Evolutionary conservation across 2,797 vertebrate genomes (phyloP).

Genomic region (Harpagifer antarcticus): DNA sequence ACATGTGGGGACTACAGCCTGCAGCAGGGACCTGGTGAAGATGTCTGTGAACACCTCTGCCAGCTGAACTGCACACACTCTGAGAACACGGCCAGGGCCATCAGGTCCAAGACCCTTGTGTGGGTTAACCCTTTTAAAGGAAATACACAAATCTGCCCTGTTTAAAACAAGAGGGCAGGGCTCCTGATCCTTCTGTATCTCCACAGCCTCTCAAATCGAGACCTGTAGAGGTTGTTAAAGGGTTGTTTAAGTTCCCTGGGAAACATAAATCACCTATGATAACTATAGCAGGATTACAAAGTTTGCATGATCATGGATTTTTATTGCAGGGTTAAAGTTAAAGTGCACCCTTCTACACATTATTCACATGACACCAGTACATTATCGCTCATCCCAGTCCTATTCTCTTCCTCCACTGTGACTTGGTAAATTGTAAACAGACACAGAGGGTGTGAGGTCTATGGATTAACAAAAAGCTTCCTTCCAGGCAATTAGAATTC

Average conservation of each 20-base stretch:
- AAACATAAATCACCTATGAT: conserved; percentile 10
- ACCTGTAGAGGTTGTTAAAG: neutral
- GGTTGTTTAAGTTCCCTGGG: neutral
- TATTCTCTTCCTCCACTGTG: conserved; percentile 26
- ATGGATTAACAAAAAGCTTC: conserved; percentile 36
- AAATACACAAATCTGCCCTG: too few relatives aligned
- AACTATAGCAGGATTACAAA: neutral
- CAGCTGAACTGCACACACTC: too few relatives aligned
- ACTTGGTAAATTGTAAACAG: conserved; percentile 32
- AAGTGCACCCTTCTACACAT: conserved; percentile 15
- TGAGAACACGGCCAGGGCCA: too few relatives aligned
- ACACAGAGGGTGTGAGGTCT: conserved; percentile 30
- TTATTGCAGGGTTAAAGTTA: conserved; percentile 9
- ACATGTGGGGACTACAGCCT: too few relatives aligned
- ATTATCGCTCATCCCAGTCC: conserved; percentile 21
- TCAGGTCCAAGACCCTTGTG: too few relatives aligned
- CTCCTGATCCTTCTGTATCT: too few relatives aligned
- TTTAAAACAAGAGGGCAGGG: too few relatives aligned
- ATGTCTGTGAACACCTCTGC: too few relatives aligned
- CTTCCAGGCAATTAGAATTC: conserved; percentile 42
- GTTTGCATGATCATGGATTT: conserved; percentile 25
- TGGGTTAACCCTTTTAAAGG: too few relatives aligned
- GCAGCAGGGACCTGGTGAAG: too few relatives aligned
- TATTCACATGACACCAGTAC: neutral
- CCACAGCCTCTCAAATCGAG: too few relatives aligned